Conservation (phyloP, 2,113 vertebrate species). For the Lycaon pictus region DNA sequence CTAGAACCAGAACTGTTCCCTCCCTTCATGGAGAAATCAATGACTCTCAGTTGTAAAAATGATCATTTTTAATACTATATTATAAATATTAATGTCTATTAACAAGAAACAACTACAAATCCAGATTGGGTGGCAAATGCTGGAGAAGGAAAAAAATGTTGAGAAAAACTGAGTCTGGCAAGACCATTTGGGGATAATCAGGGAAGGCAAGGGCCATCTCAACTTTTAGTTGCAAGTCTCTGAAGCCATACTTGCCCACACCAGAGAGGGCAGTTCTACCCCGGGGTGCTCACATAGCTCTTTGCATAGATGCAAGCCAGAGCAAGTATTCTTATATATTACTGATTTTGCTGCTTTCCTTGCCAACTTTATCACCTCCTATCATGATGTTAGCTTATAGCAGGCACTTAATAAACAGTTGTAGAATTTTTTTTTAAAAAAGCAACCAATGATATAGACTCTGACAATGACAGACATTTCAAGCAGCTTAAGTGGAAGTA, state of each 20-base stretch:
- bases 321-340: background rate
- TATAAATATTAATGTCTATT: background rate
- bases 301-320: background rate
- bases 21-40: background rate
- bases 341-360: background rate
- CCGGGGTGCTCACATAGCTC: background rate
- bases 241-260: too few relatives aligned
- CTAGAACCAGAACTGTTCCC: background rate
- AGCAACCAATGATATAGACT: background rate
- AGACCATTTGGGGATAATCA: background rate
- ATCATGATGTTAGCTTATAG: background rate
- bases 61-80: background rate
- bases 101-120: background rate
- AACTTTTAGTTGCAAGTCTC: background rate
- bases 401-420: background rate
- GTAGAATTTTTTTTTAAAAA: background rate
- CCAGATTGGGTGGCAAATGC: background rate
- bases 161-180: background rate
- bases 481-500: background rate
- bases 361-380: background rate
- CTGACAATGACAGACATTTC: background rate
- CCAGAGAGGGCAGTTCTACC: background rate
- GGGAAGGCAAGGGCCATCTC: background rate
- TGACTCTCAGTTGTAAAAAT: background rate
- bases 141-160: background rate